Percentiles rank a stretch among this genome's conserved stretches.
phyloP scores from a whole-genome alignment of 2,113 vertebrate genomes.

The Lucifuga dentata region DNA sequence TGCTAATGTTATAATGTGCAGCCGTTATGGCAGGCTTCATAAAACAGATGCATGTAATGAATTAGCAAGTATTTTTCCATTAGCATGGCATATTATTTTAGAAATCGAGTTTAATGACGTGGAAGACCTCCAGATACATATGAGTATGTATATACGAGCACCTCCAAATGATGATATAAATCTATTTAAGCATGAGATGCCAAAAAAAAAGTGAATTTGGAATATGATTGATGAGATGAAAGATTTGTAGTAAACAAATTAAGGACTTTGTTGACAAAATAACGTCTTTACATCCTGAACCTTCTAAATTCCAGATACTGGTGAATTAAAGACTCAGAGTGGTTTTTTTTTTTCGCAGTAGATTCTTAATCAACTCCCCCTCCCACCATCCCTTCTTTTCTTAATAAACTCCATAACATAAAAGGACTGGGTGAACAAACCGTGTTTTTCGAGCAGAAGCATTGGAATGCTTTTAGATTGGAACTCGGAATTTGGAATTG shows the following conservation, averaged over 20 bases:
- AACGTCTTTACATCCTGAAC: no score
- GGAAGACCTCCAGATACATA: conserved; percentile 30
- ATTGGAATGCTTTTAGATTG: no score
- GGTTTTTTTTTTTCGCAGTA: no score
- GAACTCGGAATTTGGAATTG: no score
- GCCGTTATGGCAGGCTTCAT: conserved; percentile 73
- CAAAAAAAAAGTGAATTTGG: conserved; percentile 6
- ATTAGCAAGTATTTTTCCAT: conserved; percentile 69
- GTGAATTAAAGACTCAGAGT: no score
- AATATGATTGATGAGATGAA: conserved; percentile 6
- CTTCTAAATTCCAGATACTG: no score
- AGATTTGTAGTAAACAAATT: no score
- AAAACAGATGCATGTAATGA: conserved; percentile 66
- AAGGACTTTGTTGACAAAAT: not conserved
- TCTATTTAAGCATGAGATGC: conserved; percentile 8
- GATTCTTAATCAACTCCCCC: no score
- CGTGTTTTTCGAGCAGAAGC: no score
- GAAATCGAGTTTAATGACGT: conserved; percentile 71
- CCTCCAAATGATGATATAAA: conserved; percentile 30
- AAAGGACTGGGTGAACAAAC: no score
- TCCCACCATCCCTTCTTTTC: no score
- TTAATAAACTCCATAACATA: no score
- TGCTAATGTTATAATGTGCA: conserved; percentile 64
- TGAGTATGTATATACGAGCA: conserved; percentile 30
- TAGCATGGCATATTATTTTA: conserved; percentile 65